Base-by-base conservation (phyloP, 2,797 vertebrate species). In the Vireo griseus region DNA sequence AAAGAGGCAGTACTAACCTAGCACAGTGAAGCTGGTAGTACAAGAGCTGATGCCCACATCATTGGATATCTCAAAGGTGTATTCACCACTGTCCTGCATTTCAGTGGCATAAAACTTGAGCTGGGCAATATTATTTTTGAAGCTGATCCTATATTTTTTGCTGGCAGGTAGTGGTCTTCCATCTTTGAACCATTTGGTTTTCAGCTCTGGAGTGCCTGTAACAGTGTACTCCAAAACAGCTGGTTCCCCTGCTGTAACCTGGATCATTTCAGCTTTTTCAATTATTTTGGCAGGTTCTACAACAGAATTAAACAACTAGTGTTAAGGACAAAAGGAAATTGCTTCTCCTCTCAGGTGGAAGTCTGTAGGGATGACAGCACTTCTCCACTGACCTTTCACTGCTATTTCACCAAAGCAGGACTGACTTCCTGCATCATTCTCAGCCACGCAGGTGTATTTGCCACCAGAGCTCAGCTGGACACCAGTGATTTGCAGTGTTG, bases 361-460 rank as follows among this genome's bases (percentile, higher is more conserved):
- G 77, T 11, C 18, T 37, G 29, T 13, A 16, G 48, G 88, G 78
- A 62, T 90, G 55, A 80, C 77, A 95, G 91, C 39, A 50, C 40
- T 88, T 79, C 94, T 96, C 63, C 92, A 98, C 99, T 96, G 98
- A 99, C 99, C 99, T 99, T 99, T 99, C 65, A 99, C 99, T 75
- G 98, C 98, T 96, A 99, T 96, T 83, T 98, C 98, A 69, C 99
- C 99, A 97, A 99, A 98, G 84, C 99, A 99, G 47, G 98, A 99
- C 93, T 99, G 99, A 82, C 99, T 99, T 66, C 99, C 99, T 29
- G 99, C 99, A 72, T 99, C 98, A 51, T 99, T 99, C 98, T 99
- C 99, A 92, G 99, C 99, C 92, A 98, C 98, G 3, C 99, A 99
- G 4, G 97, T 98, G 78, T 99, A 99, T 96, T 99, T 99, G 79